Base-by-base conservation (phyloP, 2,888 invertebrate species). In the Calameuta pallipes region DNA sequence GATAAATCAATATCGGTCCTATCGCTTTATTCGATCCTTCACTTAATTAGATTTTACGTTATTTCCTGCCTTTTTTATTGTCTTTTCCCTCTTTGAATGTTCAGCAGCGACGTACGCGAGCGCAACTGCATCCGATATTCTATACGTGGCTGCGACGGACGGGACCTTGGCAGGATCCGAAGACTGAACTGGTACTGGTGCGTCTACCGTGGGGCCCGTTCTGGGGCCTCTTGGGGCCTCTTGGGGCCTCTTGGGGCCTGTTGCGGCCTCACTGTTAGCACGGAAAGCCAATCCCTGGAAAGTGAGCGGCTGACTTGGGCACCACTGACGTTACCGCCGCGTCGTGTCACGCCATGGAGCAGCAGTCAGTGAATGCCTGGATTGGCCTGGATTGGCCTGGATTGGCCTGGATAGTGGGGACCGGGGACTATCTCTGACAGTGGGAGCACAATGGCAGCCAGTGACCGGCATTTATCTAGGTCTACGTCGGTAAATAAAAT, bases 251-350 rank as follows among this genome's bases (percentile, higher is more conserved):
- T n/a, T 13, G 4, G 33, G 33, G 1, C 13, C 37, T 13, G 13
- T 3, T n/a, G 31, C 1, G 12, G 3, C 34, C 34, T 34, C 23
- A 36, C 34, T 74, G n/a, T 34, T 36, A 37, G 74, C 74, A 23
- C 23, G 23, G 74, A 74, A 74, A 74, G 74, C 36, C 74, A 34
- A 36, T 74, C 74, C 23, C 35, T 34, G 74, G 34, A 30, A 37
- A 70, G 70, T 75, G 71, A 73, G 76, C 69, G 76, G n/a, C 71
- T 37, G 71, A 75, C 76, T 74, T 71, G 56, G 56, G 56, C 74
- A 76, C 56, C 74, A 68, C 35, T 73, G 74, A 41, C 74, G 69
- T 33, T 23, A 78, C 74, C 75, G 73, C 68, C 80, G 75, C 37
- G 73, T 9, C 23, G 56, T 23, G 56, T 56, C 23, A 9, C 56